Percentiles rank a stretch among this genome's conserved stretches.
phyloP scores from a whole-genome alignment of 2,888 invertebrate species.

The Rotaria sp. region DNA sequence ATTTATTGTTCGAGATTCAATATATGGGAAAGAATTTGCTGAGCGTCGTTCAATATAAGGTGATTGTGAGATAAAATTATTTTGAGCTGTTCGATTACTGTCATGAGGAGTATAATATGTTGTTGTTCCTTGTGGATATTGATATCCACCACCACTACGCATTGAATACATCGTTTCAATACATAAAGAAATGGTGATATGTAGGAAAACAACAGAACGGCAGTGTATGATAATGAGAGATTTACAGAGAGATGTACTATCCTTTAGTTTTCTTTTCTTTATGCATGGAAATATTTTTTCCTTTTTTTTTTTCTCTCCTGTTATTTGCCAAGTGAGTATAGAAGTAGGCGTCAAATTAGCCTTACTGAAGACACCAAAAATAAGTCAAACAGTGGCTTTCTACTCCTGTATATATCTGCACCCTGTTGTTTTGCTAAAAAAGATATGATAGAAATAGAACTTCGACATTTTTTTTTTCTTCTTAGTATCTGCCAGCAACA shows the following conservation, averaged over 20 bases:
- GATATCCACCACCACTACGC: not conserved
- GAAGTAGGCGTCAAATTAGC: not conserved
- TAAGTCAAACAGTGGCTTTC: not conserved
- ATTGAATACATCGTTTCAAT: not conserved
- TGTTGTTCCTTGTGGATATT: not conserved
- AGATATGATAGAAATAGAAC: not conserved
- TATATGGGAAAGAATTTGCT: not conserved
- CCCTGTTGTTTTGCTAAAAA: not conserved
- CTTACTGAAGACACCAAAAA: not conserved
- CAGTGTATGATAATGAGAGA: not conserved
- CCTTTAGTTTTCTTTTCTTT: not conserved
- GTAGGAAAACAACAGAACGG: not conserved
- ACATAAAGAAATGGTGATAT: not conserved
- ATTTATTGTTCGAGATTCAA: not conserved
- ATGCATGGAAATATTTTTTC: not conserved
- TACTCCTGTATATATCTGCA: not conserved
- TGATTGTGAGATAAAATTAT: not conserved
- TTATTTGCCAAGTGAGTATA: not conserved
- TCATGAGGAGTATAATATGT: not conserved
- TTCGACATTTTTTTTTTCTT: not conserved
- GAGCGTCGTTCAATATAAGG: not conserved
- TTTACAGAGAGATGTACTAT: not conserved
- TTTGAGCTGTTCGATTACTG: not conserved
- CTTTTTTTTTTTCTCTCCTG: not conserved
- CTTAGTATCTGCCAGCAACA: not conserved